Percentiles rank a stretch among this genome's conserved stretches.
phyloP scores from a whole-genome alignment of 2,888 invertebrate species.

The Acanthoscelides obtectus region DNA sequence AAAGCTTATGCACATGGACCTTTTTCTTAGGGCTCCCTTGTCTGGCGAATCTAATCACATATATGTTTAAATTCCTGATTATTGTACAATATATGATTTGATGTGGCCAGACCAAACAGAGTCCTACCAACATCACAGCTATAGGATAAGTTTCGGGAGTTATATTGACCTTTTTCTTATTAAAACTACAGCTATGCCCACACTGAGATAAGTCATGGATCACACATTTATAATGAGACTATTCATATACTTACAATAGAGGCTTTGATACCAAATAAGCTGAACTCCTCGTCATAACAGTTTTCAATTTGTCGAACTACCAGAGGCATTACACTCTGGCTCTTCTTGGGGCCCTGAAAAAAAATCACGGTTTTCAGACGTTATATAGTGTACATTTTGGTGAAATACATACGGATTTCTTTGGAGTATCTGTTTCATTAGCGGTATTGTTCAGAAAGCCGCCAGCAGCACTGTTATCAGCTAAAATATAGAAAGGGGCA shows the following conservation, averaged over 20 bases:
- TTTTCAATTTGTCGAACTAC: slow-evolving; percentile 52
- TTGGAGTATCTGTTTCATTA: slow-evolving; percentile 21
- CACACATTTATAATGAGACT: no score
- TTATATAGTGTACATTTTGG: slow-evolving; percentile 1
- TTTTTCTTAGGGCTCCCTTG: no score
- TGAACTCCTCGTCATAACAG: slow-evolving; percentile 49
- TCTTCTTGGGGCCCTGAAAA: slow-evolving; percentile 29
- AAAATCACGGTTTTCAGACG: neutral
- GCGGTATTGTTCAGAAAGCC: slow-evolving; percentile 28
- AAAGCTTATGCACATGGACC: no score
- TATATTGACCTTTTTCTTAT: no score
- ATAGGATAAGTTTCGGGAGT: no score
- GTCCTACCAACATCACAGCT: no score
- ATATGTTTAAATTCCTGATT: no score
- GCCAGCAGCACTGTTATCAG: slow-evolving; percentile 12
- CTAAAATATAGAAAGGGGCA: neutral
- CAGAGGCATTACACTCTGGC: slow-evolving; percentile 51
- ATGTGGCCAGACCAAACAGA: no score
- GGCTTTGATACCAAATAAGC: slow-evolving; percentile 51
- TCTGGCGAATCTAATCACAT: no score
- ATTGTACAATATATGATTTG: no score
- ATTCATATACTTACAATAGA: slow-evolving; percentile 47
- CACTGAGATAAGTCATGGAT: no score
- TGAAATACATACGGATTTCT: slow-evolving; percentile 15
- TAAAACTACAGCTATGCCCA: no score